Base-by-base conservation (phyloP, 1,140 invertebrate genomes). In the Varroa destructor region DNA sequence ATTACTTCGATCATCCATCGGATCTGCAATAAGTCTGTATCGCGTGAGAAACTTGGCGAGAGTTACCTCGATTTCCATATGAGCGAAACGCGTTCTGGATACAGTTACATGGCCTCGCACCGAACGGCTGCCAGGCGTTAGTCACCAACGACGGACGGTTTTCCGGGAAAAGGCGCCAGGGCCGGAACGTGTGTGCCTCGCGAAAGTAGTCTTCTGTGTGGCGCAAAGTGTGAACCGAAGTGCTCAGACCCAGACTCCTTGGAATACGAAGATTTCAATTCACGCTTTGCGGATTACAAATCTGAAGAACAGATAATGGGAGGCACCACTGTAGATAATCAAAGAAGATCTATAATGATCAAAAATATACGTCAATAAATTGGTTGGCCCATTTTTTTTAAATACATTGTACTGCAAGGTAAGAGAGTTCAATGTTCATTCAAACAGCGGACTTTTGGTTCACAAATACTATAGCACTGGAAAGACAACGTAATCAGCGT, bases 81-180 rank as follows among this genome's bases (percentile, higher is more conserved):
- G 61, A 40, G 61, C 61, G 37, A 67, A 67, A 25, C 61, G 61
- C 61, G 40, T 67, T 8, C 61, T 37, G 25, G 61, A 67, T 67
- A 8, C 61, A 67, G 40, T 67, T 67, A 5, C 61, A 14, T 46
- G 61, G 61, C 8, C 61, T 37, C 1, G 61, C 61, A 12, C 61
- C 61, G 37, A 67, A 67, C 40, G 61, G 61, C 8, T 67, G 61
- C 61, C 61, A 67, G 10, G 61, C 61, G 61, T 67, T 67, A 12
- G 61, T 37, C 1, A 67, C 61, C 12, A 67, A 37, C 37, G 61
- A 67, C 12, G 61, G 12, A 14, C 61, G 61, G 61, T 67, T 67
- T 67, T 67, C 61, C 1, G 61, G 61, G 3, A 67, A 25, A 40
- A 67, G 40, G 5, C 61, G 40, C 46, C 40, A 12, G 12, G 61